Percentiles rank a stretch among this genome's conserved stretches.
phyloP scores from a whole-genome alignment of 64 coral and sea anemone species.

The Catalaphyllia jardinei region DNA sequence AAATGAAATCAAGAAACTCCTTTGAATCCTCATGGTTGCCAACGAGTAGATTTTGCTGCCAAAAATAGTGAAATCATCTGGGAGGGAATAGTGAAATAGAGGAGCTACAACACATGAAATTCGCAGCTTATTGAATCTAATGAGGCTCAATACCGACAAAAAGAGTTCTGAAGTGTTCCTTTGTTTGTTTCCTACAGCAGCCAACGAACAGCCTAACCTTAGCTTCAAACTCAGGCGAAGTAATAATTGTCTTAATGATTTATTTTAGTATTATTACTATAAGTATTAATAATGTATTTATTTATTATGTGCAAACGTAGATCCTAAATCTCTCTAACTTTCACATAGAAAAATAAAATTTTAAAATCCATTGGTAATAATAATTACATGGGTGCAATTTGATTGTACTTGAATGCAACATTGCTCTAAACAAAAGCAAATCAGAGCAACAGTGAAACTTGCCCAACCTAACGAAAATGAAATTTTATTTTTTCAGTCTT shows the following conservation, averaged over 20 bases:
- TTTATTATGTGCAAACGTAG: neutral
- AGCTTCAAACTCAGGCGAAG: neutral
- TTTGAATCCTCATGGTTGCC: neutral
- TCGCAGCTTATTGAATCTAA: too few relatives aligned
- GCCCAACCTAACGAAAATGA: too few relatives aligned
- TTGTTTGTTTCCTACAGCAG: too few relatives aligned
- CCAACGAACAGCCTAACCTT: neutral
- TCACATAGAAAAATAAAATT: slow-evolving; percentile 17
- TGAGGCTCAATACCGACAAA: too few relatives aligned
- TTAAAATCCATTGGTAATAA: neutral
- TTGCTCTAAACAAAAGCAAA: neutral
- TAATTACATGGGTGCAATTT: neutral
- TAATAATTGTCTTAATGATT: neutral
- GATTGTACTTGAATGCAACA: neutral
- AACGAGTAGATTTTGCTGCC: too few relatives aligned
- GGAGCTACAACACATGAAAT: too few relatives aligned
- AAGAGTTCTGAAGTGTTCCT: too few relatives aligned
- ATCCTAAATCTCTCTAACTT: neutral
- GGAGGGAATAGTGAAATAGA: too few relatives aligned
- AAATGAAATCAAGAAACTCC: neutral
- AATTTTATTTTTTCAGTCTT: too few relatives aligned
- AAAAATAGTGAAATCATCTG: too few relatives aligned
- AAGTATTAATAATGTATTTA: neutral
- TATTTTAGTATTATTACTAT: neutral
- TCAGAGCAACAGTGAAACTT: neutral